Percentiles rank a stretch among this genome's conserved stretches.
Conservation (phyloP, 2,797 vertebrate species). For the Rhadinocentrus ornatus region DNA sequence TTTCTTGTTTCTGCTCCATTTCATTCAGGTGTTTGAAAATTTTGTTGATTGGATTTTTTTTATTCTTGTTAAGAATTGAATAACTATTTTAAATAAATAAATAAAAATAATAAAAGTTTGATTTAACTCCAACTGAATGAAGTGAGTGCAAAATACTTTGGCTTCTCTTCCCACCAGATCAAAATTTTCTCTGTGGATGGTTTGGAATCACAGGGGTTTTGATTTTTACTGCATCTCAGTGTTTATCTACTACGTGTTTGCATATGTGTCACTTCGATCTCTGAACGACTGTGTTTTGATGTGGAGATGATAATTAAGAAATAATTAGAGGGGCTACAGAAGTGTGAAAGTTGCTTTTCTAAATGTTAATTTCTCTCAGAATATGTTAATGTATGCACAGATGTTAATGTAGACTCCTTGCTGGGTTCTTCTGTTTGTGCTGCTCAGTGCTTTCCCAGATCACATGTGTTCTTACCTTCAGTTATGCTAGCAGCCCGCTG, state of each 20-base stretch:
- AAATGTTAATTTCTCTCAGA: constrained; percentile 92
- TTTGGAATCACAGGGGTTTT: constrained; percentile 1
- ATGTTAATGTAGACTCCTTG: constrained; percentile 79
- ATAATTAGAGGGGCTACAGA: constrained; percentile 89
- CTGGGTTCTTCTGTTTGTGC: constrained; percentile 72
- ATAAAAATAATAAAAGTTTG: too few species aligned
- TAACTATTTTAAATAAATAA: too few species aligned
- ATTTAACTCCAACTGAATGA: not conserved
- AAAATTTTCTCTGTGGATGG: not conserved
- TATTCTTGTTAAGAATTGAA: too few species aligned
- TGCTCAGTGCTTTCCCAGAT: constrained; percentile 54
- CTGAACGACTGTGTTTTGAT: constrained; percentile 75
- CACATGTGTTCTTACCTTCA: constrained; percentile 81
- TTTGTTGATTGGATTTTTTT: too few species aligned
- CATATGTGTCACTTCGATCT: not conserved
- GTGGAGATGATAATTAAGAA: constrained; percentile 87
- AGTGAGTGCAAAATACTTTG: not conserved
- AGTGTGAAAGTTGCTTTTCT: constrained; percentile 87
- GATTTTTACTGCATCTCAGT: not conserved
- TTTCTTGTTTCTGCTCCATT: too few species aligned
- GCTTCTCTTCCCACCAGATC: too few species aligned
- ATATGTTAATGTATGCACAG: constrained; percentile 90
- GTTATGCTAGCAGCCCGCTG: constrained; percentile 87
- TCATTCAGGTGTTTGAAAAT: too few species aligned
- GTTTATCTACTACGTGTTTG: constrained; percentile 39